Evolutionary conservation across 2,113 vertebrate species (phyloP).

Genomic region (Fulica atra): DNA sequence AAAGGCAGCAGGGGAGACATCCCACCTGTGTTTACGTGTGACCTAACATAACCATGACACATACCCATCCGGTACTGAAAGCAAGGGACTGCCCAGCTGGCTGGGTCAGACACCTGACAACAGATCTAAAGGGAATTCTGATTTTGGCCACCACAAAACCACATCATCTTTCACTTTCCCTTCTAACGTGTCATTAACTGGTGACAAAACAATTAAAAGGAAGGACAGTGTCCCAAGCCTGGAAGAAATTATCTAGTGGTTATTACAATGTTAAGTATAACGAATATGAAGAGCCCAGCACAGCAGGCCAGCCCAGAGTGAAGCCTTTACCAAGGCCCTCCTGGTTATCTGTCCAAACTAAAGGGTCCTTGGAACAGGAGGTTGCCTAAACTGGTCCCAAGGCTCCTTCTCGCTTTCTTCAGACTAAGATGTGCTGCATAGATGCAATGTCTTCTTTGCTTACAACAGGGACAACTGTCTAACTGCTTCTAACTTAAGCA

Average conservation of each 20-base stretch:
- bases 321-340: not conserved
- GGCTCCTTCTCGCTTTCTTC: not conserved
- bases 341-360: not conserved
- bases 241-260: not conserved
- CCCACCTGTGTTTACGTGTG: fast-evolving
- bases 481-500: not conserved
- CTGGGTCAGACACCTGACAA: not conserved
- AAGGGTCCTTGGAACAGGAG: not conserved
- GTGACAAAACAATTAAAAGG: not conserved
- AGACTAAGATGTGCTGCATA: not conserved
- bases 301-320: not conserved
- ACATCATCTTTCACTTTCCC: not conserved
- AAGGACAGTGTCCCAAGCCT: not conserved
- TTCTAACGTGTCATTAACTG: not conserved
- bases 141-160: not conserved
- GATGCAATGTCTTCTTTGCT: not conserved
- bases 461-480: not conserved
- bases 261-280: not conserved
- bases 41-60: not conserved
- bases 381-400: not conserved
- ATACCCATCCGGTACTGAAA: not conserved
- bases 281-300: not conserved
- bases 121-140: not conserved
- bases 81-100: not conserved
- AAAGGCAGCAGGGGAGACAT: not conserved